phyloP scores from a whole-genome alignment of 2,113 vertebrate genomes.

The Entomyzon cyanotis region DNA sequence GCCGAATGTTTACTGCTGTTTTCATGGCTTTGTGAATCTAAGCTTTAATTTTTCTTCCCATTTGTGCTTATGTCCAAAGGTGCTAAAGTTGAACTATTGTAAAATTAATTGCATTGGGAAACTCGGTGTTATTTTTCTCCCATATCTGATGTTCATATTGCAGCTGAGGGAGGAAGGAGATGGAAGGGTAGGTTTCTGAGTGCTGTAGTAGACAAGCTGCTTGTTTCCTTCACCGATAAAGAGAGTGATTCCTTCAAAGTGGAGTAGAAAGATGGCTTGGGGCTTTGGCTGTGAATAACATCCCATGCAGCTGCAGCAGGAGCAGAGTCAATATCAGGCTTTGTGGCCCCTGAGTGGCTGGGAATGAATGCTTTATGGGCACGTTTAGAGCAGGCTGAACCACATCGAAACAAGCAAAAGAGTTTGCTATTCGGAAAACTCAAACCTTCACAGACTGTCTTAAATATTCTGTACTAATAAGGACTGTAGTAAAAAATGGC shows the following conservation, averaged over 20 bases:
- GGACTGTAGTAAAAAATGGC: not conserved
- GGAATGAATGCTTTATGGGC: not conserved
- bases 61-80: not conserved
- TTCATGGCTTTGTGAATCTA: slow-evolving; percentile 7
- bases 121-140: not conserved
- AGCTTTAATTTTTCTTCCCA: slow-evolving; percentile 23
- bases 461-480: not conserved
- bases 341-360: not conserved
- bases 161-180: not conserved
- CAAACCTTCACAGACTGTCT: not conserved
- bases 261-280: not conserved
- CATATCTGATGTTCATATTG: not conserved
- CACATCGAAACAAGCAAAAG: not conserved
- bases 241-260: slow-evolving; percentile 18
- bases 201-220: slow-evolving; percentile 53
- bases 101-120: slow-evolving; percentile 1
- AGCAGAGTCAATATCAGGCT: not conserved
- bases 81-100: slow-evolving; percentile 1
- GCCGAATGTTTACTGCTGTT: not conserved
- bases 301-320: not conserved
- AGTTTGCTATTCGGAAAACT: not conserved
- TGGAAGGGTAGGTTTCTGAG: slow-evolving; percentile 46
- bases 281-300: not conserved
- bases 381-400: not conserved
- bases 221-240: slow-evolving; percentile 62